A percentile compares a stretch with the other conserved stretches of the same genome.
These are phyloP conservation scores for Hyposoter dolosus DNA, from an alignment of 2,888 invertebrate species.

Conservation along the genomic window DNA sequence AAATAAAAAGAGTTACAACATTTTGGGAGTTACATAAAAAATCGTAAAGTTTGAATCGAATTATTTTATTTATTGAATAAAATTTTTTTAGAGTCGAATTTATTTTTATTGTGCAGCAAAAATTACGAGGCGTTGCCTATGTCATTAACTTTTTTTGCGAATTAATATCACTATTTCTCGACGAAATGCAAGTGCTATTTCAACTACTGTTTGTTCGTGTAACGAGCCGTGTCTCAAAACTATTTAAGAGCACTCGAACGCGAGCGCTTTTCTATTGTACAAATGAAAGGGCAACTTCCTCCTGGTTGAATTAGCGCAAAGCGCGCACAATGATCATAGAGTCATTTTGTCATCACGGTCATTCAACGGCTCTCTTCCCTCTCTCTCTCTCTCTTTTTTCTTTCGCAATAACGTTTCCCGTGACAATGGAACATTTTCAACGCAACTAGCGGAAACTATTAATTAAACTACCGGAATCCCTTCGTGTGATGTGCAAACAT, in stretches of 20 bases:
- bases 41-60: background rate
- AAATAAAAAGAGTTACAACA: background rate
- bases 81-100: background rate
- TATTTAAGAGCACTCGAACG: conserved; percentile 34
- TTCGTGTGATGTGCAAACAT: conserved; percentile 31
- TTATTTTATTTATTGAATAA: background rate
- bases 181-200: background rate
- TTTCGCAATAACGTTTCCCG: conserved; percentile 53
- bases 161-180: background rate
- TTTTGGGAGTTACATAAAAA: no score
- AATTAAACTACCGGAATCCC: conserved; percentile 65
- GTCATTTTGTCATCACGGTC: conserved; percentile 63
- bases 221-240: conserved; percentile 44
- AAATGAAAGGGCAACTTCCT: conserved; percentile 68
- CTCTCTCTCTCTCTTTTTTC: background rate
- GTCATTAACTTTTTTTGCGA: background rate
- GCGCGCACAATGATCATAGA: conserved; percentile 62
- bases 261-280: conserved; percentile 61
- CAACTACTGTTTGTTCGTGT: conserved; percentile 10
- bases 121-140: background rate
- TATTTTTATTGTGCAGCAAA: background rate
- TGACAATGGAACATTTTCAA: conserved; percentile 62
- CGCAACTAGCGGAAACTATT: conserved; percentile 64
- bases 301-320: conserved; percentile 64
- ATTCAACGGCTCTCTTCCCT: conserved; percentile 54